Evolutionary conservation across 2,888 invertebrate species (phyloP), one percentile per base, ranked within the genome.

Genomic region (Nemoura dubitans): DNA sequence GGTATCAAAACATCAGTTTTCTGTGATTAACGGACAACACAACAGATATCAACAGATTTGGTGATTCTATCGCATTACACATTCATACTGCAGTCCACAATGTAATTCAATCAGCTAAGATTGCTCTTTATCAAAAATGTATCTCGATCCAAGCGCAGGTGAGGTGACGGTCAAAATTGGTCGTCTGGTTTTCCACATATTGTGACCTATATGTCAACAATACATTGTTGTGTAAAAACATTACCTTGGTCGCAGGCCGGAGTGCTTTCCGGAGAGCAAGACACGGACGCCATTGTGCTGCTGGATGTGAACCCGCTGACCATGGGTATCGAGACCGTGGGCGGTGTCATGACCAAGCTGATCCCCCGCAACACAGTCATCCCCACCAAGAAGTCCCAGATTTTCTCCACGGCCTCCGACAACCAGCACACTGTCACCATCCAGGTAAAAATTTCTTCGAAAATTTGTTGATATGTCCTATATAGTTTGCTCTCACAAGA

Each of bases 361-460:
- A 99, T 99, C 91, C 97, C 98, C 86, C 92, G 99, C 90, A 99
- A 99, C 94, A 99, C 99, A 30, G 98, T 99, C 88, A 99, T 99
- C 90, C 99, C 99, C 42, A 99, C 99, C 86, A 99, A 99, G 94
- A 99, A 99, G 92, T 98, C 98, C 0, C 99, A 99, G 92, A 98
- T 99, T 91, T 99, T 99, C 95, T 98, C 99, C 0, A 99, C 99
- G 0, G 99, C 99, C 86, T 97, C 98, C 36, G 99, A 99, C 92
- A 99, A 99, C 92, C 99, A 99, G 92, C 98, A 98, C 92, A 98
- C 98, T 2, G 99, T 99, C 86, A 99, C 99, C 89, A 99, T 99
- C 91, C 98, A 98, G 92, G 93, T 93, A 86, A 29, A 30, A 6
- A 3, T 36, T 36, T 36, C 36, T 59, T 14, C n/a, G n/a, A n/a